Conservation (phyloP, 2,888 invertebrate genomes). For the Tortrix viridana region DNA sequence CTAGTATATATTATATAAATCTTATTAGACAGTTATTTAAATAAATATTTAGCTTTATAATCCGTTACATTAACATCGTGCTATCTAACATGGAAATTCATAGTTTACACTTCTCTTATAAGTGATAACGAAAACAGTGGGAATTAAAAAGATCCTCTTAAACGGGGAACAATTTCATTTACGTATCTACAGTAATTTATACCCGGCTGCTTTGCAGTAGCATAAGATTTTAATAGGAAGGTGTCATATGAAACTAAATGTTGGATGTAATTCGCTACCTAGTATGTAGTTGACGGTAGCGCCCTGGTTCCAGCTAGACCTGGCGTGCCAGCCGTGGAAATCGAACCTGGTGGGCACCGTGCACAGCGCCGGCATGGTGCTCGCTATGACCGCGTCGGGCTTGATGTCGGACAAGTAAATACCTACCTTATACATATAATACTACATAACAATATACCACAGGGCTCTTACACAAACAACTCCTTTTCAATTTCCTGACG, state of each 20-base stretch:
- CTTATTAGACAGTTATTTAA: too few species aligned
- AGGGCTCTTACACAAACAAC: too few species aligned
- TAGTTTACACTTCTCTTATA: not conserved
- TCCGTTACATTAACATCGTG: not conserved
- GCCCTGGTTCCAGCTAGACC: constrained; percentile 55
- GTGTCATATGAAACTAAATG: not conserved
- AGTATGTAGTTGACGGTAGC: not conserved
- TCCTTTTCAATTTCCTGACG: too few species aligned
- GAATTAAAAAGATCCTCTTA: too few species aligned
- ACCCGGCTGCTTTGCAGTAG: too few species aligned
- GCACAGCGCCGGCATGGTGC: constrained; percentile 64
- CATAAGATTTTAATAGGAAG: too few species aligned
- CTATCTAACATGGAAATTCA: constrained; percentile 7
- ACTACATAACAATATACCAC: too few species aligned
- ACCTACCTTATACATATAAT: not conserved
- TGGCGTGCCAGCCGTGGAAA: constrained; percentile 69
- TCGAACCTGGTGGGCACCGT: constrained; percentile 66
- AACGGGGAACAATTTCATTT: too few species aligned
- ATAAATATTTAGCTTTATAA: not conserved
- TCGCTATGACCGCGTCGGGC: constrained; percentile 63
- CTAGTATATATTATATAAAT: too few species aligned
- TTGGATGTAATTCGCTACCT: not conserved
- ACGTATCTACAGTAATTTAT: too few species aligned
- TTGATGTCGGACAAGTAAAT: constrained; percentile 66
- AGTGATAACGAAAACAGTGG: not conserved